A percentile compares a stretch with the other conserved stretches of the same genome.
Conservation (phyloP, 2,797 vertebrate genomes). For the Enteromius viviparus region DNA sequence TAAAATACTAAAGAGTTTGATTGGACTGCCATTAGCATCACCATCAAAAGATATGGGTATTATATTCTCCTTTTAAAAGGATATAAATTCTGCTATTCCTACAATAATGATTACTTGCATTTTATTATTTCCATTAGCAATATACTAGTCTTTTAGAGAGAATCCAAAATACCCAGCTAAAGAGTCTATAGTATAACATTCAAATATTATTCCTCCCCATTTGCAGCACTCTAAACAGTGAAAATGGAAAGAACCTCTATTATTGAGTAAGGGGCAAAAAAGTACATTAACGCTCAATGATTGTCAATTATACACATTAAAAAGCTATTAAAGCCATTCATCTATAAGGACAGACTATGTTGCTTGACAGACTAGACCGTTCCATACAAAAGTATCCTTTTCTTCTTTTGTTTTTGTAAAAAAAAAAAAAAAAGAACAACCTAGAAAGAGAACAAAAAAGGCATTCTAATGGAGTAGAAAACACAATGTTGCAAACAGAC, state of each 20-base stretch:
- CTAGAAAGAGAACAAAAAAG: slow-evolving; percentile 1
- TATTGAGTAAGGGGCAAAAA: background rate
- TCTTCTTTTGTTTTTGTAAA: slow-evolving; percentile 12
- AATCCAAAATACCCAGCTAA: background rate
- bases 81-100: background rate
- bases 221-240: background rate
- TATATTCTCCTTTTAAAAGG: background rate
- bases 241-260: background rate
- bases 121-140: slow-evolving; percentile 8
- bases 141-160: background rate
- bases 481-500: slow-evolving; percentile 19
- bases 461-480: slow-evolving; percentile 37
- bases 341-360: background rate
- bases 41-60: background rate
- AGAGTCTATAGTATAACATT: background rate
- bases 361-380: background rate
- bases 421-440: background rate
- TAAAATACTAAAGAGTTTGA: background rate
- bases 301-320: background rate
- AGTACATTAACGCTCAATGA: background rate
- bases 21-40: background rate
- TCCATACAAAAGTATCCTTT: background rate
- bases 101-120: slow-evolving; percentile 5
- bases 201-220: background rate
- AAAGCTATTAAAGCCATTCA: background rate